Evolutionary conservation across 2,797 vertebrate genomes (phyloP).

Genomic region (Presbytis comata): DNA sequence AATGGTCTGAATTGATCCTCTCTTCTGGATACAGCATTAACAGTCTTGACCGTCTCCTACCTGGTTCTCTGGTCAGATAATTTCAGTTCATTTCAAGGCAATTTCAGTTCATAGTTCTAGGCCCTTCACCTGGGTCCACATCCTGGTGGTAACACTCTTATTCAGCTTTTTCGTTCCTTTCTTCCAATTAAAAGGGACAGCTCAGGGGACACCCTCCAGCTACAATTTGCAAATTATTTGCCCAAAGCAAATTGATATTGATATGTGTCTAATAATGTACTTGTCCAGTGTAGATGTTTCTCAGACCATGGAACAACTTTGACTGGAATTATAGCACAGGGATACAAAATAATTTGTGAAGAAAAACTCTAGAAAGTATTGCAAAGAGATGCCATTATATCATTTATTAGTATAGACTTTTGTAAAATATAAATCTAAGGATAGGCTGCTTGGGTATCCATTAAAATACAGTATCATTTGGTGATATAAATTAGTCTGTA

Average conservation of each 20-base stretch:
- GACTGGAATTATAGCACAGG: neutral
- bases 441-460: neutral
- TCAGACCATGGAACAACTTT: neutral
- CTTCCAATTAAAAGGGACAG: neutral
- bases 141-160: neutral
- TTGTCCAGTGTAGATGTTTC: neutral
- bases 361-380: conserved; percentile 5
- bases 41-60: neutral
- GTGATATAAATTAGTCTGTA: neutral
- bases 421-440: conserved; percentile 25
- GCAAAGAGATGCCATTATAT: neutral
- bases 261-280: neutral
- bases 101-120: neutral
- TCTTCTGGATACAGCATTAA: neutral
- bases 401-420: neutral
- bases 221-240: neutral
- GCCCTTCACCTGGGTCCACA: neutral
- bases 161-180: neutral
- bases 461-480: neutral
- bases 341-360: conserved; percentile 36
- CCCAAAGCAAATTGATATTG: neutral
- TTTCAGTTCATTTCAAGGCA: neutral
- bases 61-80: neutral
- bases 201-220: neutral
- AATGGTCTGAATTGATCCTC: neutral